Base-by-base conservation (phyloP, 1,140 invertebrate species). In the Proctacanthus coquilletti region DNA sequence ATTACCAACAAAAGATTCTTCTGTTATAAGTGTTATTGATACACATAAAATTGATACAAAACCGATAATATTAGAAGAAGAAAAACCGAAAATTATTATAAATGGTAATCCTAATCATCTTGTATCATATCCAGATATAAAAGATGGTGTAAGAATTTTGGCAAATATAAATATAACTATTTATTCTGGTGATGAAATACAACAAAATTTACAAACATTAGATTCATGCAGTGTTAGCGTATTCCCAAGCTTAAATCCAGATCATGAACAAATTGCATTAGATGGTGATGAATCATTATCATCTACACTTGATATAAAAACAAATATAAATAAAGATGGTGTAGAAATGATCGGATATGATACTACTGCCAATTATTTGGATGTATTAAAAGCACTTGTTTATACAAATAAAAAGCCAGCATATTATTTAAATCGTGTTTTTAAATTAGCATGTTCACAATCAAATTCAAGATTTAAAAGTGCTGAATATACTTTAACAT, bases 391-490 rank as follows among this genome's bases (percentile, higher is more conserved):
- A 18, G 75, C 88, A 45, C 82, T 96, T 31, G 77, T 84, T 40
- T 97, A 96, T 65, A 85, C 83, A 45, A 94, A 93, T 61, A 80
- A 81, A 45, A 91, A 93, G 51, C 86, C 89, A 5, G 87, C 88
- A 3, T 91, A 91, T 58, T 92, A 93, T 59, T 65, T 96, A 27
- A 93, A 93, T 62, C 74, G 86, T 42, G 87, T 89, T 1, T 95
- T 97, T 64, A 91, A 93, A 53, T 65, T 97, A 3, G 80, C 82
- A 21, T 97, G 93, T 61, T 88, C 87, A 5, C 87, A 94, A 61
- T 68, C 94, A 30, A 93, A 84, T 64, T 86, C 84, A 1, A 70
- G 89, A 14, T 94, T 93, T 62, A 81, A 82, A 36, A 93, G 85
- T 60, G 93, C 94, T 62, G 87, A 94, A 66, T 92, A 93, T 59